Evolutionary conservation across 2,888 invertebrate genomes (phyloP).

Genomic region (Andrena fulva): DNA sequence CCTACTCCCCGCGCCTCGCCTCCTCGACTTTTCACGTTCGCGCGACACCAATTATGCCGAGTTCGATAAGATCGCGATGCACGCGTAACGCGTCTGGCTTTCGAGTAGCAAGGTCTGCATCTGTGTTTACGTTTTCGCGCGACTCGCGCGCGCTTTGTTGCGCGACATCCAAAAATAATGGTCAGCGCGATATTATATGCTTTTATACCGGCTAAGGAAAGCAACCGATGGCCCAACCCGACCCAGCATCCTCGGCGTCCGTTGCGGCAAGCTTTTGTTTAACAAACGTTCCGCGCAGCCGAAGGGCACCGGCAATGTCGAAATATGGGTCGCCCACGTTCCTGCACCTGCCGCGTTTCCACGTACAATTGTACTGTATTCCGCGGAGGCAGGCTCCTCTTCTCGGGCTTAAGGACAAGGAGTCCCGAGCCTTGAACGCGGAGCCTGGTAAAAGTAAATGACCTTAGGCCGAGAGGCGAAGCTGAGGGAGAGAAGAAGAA

Average conservation of each 20-base stretch:
- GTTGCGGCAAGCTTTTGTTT: conserved; percentile 21
- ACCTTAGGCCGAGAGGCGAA: conserved; percentile 74
- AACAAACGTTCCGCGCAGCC: conserved; percentile 5
- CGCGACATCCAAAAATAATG: conserved; percentile 60
- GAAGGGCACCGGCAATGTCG: conserved; percentile 11
- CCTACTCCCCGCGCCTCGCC: conserved; percentile 3
- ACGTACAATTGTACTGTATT: neutral
- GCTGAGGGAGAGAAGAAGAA: conserved; percentile 36
- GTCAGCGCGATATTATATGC: conserved; percentile 30
- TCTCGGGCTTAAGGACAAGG: conserved; percentile 50
- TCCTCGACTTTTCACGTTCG: conserved; percentile 24
- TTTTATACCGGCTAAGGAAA: conserved; percentile 44
- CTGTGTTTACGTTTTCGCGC: conserved; percentile 58
- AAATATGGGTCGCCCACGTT: conserved; percentile 43
- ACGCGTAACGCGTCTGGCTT: conserved; percentile 48
- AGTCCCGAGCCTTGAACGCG: conserved; percentile 74
- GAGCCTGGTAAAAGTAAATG: conserved; percentile 82
- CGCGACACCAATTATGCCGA: conserved; percentile 42
- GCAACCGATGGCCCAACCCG: neutral
- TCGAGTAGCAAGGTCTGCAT: conserved; percentile 41
- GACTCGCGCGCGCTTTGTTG: conserved; percentile 14
- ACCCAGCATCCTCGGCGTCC: neutral
- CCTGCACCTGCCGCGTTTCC: conserved; percentile 41
- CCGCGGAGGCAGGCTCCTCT: neutral
- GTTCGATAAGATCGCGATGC: conserved; percentile 48